Percentiles rank a stretch among this genome's conserved stretches.
These are phyloP conservation scores for Cerastis rubricosa DNA, from an alignment of 2,888 invertebrate species.

Conservation along the genomic window DNA sequence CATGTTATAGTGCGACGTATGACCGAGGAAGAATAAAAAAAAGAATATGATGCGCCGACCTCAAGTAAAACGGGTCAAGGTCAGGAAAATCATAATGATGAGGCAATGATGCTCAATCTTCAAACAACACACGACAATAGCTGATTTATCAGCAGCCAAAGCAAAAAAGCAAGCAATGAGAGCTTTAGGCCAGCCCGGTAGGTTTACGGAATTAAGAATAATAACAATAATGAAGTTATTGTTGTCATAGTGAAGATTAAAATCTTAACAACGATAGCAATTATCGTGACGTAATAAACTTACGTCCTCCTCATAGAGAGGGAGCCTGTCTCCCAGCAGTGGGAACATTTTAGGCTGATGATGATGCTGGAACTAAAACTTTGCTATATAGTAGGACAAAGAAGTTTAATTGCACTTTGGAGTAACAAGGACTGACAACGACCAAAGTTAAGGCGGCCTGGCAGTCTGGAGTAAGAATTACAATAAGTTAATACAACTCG, in stretches of 20 bases:
- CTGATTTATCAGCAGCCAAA: neutral
- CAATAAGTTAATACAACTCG: no score
- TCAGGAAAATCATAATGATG: no score
- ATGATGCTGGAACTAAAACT: no score
- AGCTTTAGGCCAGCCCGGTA: neutral
- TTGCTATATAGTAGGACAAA: neutral
- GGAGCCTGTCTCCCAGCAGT: no score
- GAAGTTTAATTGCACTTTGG: neutral
- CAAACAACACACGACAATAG: no score
- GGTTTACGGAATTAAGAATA: neutral
- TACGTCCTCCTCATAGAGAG: no score
- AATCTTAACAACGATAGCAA: neutral
- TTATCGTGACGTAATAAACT: neutral
- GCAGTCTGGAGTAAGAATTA: no score
- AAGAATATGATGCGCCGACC: no score
- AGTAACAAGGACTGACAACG: neutral
- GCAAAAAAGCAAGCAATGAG: no score
- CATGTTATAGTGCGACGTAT: neutral
- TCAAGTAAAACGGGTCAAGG: no score
- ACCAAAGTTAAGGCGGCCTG: neutral
- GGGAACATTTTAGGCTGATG: no score
- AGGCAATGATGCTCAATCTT: no score
- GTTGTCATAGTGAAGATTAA: neutral
- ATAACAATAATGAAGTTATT: neutral
- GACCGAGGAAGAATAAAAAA: neutral